Evolutionary conservation across 2,888 invertebrate species (phyloP).

Genomic region (Hartigia nigra): DNA sequence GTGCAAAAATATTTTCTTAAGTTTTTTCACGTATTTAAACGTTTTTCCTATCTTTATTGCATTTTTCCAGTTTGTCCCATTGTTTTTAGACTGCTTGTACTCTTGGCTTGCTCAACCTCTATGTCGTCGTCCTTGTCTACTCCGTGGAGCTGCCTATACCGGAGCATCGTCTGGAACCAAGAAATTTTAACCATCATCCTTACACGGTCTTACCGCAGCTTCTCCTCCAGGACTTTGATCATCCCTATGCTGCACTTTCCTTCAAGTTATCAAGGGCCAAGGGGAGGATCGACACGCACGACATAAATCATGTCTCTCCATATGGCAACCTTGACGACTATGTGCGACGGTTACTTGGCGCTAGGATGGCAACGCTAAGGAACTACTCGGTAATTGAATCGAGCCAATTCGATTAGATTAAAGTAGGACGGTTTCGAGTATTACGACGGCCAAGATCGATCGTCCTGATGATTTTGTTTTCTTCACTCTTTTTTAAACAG

Average conservation of each 20-base stretch:
- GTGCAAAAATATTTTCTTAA: background rate
- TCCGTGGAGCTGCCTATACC: conserved; percentile 45
- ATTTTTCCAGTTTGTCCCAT: background rate
- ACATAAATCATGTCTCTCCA: conserved; percentile 4
- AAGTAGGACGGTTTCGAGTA: background rate
- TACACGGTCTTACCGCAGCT: conserved; percentile 20
- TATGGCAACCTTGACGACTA: background rate
- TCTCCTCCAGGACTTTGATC: conserved; percentile 28
- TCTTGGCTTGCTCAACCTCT: conserved; percentile 17
- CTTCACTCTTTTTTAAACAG: background rate
- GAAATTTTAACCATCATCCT: conserved; percentile 66
- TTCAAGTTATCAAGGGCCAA: conserved; percentile 4
- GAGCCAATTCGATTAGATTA: background rate
- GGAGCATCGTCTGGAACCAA: conserved; percentile 60
- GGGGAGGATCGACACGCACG: background rate
- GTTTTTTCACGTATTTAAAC: background rate
- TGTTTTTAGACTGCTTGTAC: background rate
- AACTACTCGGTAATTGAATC: background rate
- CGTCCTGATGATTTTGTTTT: background rate
- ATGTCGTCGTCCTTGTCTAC: conserved; percentile 24
- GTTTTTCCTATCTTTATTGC: background rate
- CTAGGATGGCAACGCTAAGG: background rate
- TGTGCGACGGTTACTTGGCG: conserved; percentile 3
- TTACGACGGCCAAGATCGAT: background rate
- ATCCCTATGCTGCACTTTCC: conserved; percentile 23